A percentile compares a stretch with the other conserved stretches of the same genome.
These are phyloP conservation scores for Fissipunctia ypsillon DNA, from an alignment of 2,888 invertebrate species.

Conservation along the genomic window DNA sequence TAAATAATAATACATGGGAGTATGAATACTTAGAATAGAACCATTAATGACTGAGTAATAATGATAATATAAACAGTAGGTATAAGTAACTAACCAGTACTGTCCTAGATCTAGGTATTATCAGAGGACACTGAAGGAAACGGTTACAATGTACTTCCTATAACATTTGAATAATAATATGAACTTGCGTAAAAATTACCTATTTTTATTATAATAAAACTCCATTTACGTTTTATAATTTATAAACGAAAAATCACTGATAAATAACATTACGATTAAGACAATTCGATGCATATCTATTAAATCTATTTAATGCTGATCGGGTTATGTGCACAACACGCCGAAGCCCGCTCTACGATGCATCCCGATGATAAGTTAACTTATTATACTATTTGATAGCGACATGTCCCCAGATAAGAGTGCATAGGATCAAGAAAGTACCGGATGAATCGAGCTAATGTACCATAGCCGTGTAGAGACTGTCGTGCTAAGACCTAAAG, in stretches of 20 bases:
- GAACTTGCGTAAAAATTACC: constrained; percentile 36
- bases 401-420: background rate
- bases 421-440: constrained; percentile 12
- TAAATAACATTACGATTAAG: constrained; percentile 29
- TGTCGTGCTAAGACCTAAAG: background rate
- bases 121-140: constrained; percentile 24
- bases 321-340: background rate
- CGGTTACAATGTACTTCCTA: constrained; percentile 14
- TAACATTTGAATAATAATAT: constrained; percentile 31
- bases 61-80: background rate
- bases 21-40: background rate
- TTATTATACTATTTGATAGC: constrained; percentile 4
- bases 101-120: constrained; percentile 17
- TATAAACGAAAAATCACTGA: constrained; percentile 7
- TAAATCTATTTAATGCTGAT: constrained; percentile 30
- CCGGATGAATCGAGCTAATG: background rate
- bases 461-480: constrained; percentile 9
- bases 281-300: constrained; percentile 50
- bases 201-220: constrained; percentile 23
- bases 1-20: background rate
- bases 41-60: constrained; percentile 7
- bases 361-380: background rate
- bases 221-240: constrained; percentile 25
- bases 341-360: constrained; percentile 9
- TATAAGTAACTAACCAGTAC: background rate